Conservation (phyloP, 2,797 vertebrate genomes). For the Microctenopoma stevenorrisi region DNA sequence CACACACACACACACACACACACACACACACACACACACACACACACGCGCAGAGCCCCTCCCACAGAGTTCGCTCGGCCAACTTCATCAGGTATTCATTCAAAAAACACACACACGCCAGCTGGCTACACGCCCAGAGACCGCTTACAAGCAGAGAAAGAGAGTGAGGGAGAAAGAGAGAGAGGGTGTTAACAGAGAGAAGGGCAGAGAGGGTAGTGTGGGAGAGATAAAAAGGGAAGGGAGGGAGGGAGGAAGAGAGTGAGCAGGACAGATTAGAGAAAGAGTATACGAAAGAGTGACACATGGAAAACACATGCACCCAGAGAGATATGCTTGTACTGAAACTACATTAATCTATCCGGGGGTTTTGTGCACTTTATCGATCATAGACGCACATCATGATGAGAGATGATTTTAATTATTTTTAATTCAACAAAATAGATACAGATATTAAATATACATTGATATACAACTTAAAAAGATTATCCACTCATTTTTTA, state of each 20-base stretch:
- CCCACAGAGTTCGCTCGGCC: constrained; percentile 79
- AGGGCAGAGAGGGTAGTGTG: constrained; percentile 65
- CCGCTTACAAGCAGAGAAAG: constrained; percentile 75
- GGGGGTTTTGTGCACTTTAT: neutral
- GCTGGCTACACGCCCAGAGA: constrained; percentile 82
- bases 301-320: constrained; percentile 45
- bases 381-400: neutral
- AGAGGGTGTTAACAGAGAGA: constrained; percentile 70
- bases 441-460: neutral
- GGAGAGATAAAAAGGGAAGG: constrained; percentile 53
- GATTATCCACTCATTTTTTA: no score
- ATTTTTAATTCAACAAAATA: neutral
- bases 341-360: neutral
- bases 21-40: constrained; percentile 51
- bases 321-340: constrained; percentile 21
- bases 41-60: constrained; percentile 55
- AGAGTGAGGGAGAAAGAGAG: constrained; percentile 45
- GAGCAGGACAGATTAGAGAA: constrained; percentile 56
- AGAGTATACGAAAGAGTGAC: constrained; percentile 52
- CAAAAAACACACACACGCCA: constrained; percentile 84
- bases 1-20: constrained; percentile 45
- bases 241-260: constrained; percentile 39
- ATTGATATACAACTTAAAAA: neutral
- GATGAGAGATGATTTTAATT: neutral
- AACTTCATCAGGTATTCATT: constrained; percentile 95